phyloP scores from a whole-genome alignment of 2,888 invertebrate genomes.

The Drosophila anomelani region DNA sequence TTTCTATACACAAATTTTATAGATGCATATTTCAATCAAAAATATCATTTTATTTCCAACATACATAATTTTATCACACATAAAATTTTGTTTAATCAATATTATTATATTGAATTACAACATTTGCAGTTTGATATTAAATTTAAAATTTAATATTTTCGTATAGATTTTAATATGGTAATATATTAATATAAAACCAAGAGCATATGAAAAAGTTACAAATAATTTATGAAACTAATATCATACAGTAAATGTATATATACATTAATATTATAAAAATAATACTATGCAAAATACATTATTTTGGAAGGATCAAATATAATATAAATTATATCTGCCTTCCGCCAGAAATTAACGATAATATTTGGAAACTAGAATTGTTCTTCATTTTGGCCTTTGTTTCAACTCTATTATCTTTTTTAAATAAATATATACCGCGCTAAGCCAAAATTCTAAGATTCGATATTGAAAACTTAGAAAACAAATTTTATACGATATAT shows the following conservation, averaged over 20 bases:
- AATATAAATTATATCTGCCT: constrained; percentile 4
- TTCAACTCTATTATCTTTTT: constrained; percentile 11
- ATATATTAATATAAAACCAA: constrained; percentile 14
- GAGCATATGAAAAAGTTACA: constrained; percentile 1
- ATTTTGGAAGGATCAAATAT: neutral
- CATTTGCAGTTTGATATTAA: constrained; percentile 7
- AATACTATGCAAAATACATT: neutral
- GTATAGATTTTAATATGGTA: neutral
- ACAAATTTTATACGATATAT: neutral
- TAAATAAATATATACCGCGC: neutral
- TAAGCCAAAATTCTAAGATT: constrained; percentile 2
- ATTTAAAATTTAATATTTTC: constrained; percentile 12
- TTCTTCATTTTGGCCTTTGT: constrained; percentile 5
- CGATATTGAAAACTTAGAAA: neutral
- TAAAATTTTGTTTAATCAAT: constrained; percentile 2
- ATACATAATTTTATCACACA: constrained; percentile 13
- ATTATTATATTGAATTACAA: constrained; percentile 1
- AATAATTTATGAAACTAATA: neutral
- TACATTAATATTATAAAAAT: neutral
- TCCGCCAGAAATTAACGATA: constrained; percentile 5
- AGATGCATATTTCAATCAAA: constrained; percentile 8
- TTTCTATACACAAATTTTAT: neutral
- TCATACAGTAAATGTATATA: neutral
- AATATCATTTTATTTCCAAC: constrained; percentile 8
- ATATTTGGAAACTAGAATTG: constrained; percentile 10